A percentile compares a stretch with the other conserved stretches of the same genome.
phyloP scores from a whole-genome alignment of 2,888 invertebrate species.

The Chorisops tibialis region DNA sequence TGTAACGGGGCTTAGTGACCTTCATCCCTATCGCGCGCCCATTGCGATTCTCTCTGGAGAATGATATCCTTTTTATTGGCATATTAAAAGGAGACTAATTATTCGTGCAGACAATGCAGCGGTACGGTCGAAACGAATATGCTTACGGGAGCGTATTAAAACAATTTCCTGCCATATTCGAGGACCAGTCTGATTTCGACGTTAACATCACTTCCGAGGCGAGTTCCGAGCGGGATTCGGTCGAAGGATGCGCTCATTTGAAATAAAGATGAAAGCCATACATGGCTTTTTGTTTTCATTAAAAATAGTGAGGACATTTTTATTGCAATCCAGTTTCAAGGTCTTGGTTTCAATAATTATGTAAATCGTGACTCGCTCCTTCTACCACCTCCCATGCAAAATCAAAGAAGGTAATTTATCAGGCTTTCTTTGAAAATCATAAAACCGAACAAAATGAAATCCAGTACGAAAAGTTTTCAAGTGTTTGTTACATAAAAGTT shows the following conservation, averaged over 20 bases:
- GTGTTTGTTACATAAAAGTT: too few relatives aligned
- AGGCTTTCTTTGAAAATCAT: too few relatives aligned
- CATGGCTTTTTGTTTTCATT: constrained; percentile 11
- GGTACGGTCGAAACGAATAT: neutral
- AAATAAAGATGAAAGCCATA: constrained; percentile 18
- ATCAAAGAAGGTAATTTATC: too few relatives aligned
- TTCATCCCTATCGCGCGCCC: too few relatives aligned
- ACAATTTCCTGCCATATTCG: constrained; percentile 26
- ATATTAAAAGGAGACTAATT: constrained; percentile 31
- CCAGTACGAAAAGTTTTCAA: too few relatives aligned
- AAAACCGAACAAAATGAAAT: too few relatives aligned
- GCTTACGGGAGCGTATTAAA: constrained; percentile 28
- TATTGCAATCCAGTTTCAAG: neutral
- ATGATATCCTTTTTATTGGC: constrained; percentile 24
- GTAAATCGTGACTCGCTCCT: constrained; percentile 4
- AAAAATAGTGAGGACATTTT: constrained; percentile 9
- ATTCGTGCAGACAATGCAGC: constrained; percentile 16
- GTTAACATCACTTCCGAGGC: constrained; percentile 17
- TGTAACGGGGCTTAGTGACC: too few relatives aligned
- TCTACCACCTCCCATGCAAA: too few relatives aligned
- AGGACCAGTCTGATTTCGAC: constrained; percentile 3
- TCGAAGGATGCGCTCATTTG: constrained; percentile 2
- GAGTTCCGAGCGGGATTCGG: constrained; percentile 12
- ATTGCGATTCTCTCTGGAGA: neutral
- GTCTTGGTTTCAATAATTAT: constrained; percentile 15